Base-by-base conservation (phyloP, 2,888 invertebrate species). In the Oscheius sp. region DNA sequence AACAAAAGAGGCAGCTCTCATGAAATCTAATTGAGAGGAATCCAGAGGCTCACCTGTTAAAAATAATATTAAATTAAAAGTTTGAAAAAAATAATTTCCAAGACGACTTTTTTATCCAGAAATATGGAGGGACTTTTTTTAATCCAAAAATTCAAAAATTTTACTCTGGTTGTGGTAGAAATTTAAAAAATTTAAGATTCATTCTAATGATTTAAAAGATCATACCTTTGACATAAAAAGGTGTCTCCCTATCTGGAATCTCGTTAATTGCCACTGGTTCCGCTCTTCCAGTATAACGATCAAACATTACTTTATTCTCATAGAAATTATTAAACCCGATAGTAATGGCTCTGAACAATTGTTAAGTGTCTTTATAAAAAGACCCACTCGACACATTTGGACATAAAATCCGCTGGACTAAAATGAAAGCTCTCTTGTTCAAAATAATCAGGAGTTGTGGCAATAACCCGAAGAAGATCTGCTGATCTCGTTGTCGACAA, bases 21-120 rank as follows among this genome's bases (percentile, higher is more conserved):
- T 45, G 26, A 49, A 62, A 12, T 30, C 32, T 22, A 62, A 24
- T 20, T 62, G 62, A 5, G 14, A 14, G n/a, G 47, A 24, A 30
- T 62, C 62, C 47, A 62, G 33, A 5, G 47, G 47, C n/a, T 17
- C n/a, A 9, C 32, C 62, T 62, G 33, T 30, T 49, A 59, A 5
- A 24, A 20, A 4, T 32, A 9, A 51, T 9, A 20, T 26, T 20
- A 47, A 50, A 50, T 50, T n/a, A 4, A 22, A 50, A 6, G 9
- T 22, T 26, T 26, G 50, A 28, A 45, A 45, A 8, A 45, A 12
- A 14, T 17, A 8, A 36, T 9, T 9, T 8, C 8, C 8, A 36
- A 36, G 36, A 36, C 36, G 36, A 8, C 14, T 36, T 14, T 36
- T 36, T 36, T 36, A 36, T 8, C 8, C 8, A 14, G 14, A 9